Evolutionary conservation across 2,113 vertebrate species (phyloP).

Genomic region (Egretta garzetta): DNA sequence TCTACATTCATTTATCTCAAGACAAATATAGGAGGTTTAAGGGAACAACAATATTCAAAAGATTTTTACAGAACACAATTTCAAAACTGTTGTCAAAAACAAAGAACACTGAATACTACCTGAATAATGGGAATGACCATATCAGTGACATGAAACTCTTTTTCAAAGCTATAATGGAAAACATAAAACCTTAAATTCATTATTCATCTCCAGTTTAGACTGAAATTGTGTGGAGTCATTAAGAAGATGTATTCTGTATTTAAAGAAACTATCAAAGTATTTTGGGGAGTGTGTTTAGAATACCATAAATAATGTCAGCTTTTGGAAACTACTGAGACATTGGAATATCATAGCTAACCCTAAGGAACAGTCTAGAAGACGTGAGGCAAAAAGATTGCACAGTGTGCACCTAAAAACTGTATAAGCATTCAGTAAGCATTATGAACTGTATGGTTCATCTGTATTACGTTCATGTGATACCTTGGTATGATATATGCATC

Average conservation of each 20-base stretch:
- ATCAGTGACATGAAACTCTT: not conserved
- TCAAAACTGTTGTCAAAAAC: not conserved
- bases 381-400: not conserved
- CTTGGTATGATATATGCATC: not conserved
- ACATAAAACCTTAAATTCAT: not conserved
- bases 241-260: not conserved
- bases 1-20: not conserved
- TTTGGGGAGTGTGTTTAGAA: not conserved
- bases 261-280: not conserved
- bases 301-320: not conserved
- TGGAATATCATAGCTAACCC: not conserved
- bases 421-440: not conserved
- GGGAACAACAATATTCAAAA: not conserved
- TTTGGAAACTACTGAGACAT: not conserved
- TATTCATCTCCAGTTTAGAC: not conserved
- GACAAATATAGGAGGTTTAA: not conserved
- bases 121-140: not conserved
- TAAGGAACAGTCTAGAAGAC: not conserved
- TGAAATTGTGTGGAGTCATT: not conserved
- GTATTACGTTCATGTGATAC: not conserved
- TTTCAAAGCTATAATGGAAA: not conserved
- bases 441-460: not conserved
- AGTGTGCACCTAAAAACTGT: not conserved
- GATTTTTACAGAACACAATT: not conserved
- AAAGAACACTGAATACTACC: not conserved